Conservation (phyloP, 2,888 invertebrate genomes). For the Metellina segmentata region DNA sequence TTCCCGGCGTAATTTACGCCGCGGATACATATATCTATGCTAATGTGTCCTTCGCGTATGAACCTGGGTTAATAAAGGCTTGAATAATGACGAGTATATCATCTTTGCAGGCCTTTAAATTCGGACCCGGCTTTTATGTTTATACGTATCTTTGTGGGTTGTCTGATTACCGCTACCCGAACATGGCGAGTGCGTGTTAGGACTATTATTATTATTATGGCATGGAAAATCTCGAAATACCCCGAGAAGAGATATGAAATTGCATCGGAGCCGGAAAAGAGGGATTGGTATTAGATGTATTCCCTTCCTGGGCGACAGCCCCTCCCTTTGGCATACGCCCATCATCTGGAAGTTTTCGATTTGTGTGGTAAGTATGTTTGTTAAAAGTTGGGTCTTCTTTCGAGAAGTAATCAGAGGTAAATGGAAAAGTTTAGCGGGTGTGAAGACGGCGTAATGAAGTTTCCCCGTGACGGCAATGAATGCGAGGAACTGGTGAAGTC, state of each 20-base stretch:
- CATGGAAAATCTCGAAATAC: conserved; percentile 17
- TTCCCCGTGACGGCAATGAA: background rate
- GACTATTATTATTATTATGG: conserved; percentile 59
- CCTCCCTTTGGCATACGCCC: conserved; percentile 4
- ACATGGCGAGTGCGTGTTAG: conserved; percentile 19
- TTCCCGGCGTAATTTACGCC: conserved; percentile 46
- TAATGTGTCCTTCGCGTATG: conserved; percentile 56
- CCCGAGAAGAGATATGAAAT: conserved; percentile 46
- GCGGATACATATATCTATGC: conserved; percentile 69
- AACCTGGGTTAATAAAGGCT: conserved; percentile 64
- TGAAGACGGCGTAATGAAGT: background rate
- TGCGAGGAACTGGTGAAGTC: background rate
- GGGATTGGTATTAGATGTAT: conserved; percentile 24
- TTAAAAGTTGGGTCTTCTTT: conserved; percentile 26
- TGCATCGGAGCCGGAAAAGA: conserved; percentile 40
- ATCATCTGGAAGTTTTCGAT: background rate
- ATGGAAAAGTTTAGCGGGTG: background rate
- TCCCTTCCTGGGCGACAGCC: background rate
- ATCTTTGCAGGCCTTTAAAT: conserved; percentile 64
- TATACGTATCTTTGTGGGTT: background rate
- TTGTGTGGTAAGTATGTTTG: conserved; percentile 8
- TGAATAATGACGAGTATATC: conserved; percentile 69
- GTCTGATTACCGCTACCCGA: conserved; percentile 45
- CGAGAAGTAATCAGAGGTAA: background rate
- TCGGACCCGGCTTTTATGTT: conserved; percentile 54